A percentile compares a stretch with the other conserved stretches of the same genome.
Conservation (phyloP, 64 coral and sea anemone species). For the Pachyseris speciosa region DNA sequence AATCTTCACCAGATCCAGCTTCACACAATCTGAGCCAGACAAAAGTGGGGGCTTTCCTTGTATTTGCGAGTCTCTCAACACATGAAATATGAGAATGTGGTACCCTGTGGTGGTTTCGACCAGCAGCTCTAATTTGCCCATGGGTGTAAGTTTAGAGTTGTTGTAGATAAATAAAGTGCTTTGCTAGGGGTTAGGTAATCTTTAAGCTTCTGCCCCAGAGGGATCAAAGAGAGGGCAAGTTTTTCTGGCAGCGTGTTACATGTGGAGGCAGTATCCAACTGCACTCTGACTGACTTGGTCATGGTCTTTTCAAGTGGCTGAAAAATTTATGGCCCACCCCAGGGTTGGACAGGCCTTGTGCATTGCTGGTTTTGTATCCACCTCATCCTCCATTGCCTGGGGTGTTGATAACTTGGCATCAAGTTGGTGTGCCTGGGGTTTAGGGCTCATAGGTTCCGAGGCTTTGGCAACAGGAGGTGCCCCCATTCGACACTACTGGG, state of each 20-base stretch:
- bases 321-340: too few relatives aligned
- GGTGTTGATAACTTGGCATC: neutral
- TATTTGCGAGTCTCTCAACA: conserved; percentile 50
- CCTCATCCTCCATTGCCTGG: neutral
- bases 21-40: conserved; percentile 62
- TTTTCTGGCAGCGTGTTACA: too few relatives aligned
- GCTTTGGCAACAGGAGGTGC: neutral
- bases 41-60: conserved; percentile 40
- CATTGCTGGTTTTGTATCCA: conserved; percentile 28
- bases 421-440: conserved; percentile 1
- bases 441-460: neutral
- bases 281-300: too few relatives aligned
- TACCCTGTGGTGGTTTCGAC: too few relatives aligned
- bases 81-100: too few relatives aligned
- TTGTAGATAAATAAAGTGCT: conserved; percentile 3
- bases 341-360: too few relatives aligned
- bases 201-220: conserved; percentile 6
- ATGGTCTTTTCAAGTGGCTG: too few relatives aligned
- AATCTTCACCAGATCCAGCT: conserved; percentile 11
- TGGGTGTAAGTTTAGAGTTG: conserved; percentile 3
- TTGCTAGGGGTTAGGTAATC: conserved; percentile 9
- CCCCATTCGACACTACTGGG: conserved; percentile 3
- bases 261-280: neutral
- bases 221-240: neutral
- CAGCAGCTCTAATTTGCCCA: neutral